Conservation (phyloP, 2,888 invertebrate genomes). For the Archaeoteleia sp. region DNA sequence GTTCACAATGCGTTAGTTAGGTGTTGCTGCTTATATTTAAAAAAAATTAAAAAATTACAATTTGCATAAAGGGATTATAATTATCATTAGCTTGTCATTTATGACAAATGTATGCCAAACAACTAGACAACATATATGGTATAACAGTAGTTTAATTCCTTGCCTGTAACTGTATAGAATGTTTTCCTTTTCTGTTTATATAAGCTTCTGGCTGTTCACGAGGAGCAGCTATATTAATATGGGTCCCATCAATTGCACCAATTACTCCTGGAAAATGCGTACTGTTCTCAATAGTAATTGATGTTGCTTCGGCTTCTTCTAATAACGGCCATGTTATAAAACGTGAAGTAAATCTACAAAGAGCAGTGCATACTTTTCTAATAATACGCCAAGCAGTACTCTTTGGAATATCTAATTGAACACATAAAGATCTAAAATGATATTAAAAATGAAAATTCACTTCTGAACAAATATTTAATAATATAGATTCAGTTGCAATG, state of each 20-base stretch:
- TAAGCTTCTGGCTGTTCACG: slow-evolving; percentile 42
- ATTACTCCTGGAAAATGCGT: slow-evolving; percentile 50
- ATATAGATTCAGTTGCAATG: too few relatives aligned
- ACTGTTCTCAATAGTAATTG: slow-evolving; percentile 26
- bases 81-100: not conserved
- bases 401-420: slow-evolving; percentile 40
- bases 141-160: not conserved
- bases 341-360: slow-evolving; percentile 26
- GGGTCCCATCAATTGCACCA: slow-evolving; percentile 52
- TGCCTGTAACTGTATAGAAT: slow-evolving; percentile 53
- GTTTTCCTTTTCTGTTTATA: slow-evolving; percentile 49
- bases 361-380: slow-evolving; percentile 26
- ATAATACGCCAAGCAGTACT: slow-evolving; percentile 35
- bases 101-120: too few relatives aligned
- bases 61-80: not conserved
- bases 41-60: too few relatives aligned
- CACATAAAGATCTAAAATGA: slow-evolving; percentile 48
- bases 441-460: too few relatives aligned
- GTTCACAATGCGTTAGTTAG: too few relatives aligned
- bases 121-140: too few relatives aligned
- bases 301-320: slow-evolving; percentile 22
- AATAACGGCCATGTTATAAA: slow-evolving; percentile 46
- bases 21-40: too few relatives aligned
- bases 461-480: too few relatives aligned
- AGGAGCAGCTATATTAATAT: slow-evolving; percentile 45